Evolutionary conservation across 2,113 vertebrate genomes (phyloP), one percentile per base, ranked within the genome.

Genomic region (Oreamnos americanus): DNA sequence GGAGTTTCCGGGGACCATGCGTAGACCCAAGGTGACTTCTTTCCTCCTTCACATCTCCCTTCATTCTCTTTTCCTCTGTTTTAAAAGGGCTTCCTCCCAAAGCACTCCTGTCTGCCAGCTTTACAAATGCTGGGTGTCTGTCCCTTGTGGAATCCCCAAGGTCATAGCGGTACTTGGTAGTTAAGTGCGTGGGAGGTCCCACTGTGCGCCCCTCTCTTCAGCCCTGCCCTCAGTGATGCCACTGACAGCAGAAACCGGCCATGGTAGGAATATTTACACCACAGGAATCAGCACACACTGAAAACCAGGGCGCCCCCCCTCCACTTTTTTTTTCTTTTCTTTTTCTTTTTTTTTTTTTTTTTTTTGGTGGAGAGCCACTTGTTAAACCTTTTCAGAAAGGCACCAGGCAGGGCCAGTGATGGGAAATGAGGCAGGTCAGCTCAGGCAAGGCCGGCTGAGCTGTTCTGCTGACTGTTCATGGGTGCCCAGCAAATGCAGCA

Each of bases 81-180:
- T 87, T 87, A 21, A 58, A 62, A 82, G 74, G 7, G 0, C 5
- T 33, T 81, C 23, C 23, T 84, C n/a, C 82, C 60, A n/a, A 94
- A 16, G 23, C 16, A 62, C 11, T 3, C 1, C 17, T 89, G 49
- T 87, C 14, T 67, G 6, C 49, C 79, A 36, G 11, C n/a, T 96
- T 28, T 19, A 21, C 36, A 95, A 25, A 94, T 21, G 23, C n/a
- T 26, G 79, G 2, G 15, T 53, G 36, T 45, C 28, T 53, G 45
- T 36, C 30, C 53, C 86, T 23, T 53, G 6, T 28, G 53, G 51
- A 43, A 19, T 25, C 90, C 45, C 71, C 28, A 14, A 14, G 79
- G 30, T 74, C n/a, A 55, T 7, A 17, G 2, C 1, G 7, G 3
- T 45, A 11, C 39, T 6, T 4, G 5, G 47, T 16, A 21, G 13